Conservation (phyloP, 92 coral and sea anemone species). For the Paragorgia papillata region DNA sequence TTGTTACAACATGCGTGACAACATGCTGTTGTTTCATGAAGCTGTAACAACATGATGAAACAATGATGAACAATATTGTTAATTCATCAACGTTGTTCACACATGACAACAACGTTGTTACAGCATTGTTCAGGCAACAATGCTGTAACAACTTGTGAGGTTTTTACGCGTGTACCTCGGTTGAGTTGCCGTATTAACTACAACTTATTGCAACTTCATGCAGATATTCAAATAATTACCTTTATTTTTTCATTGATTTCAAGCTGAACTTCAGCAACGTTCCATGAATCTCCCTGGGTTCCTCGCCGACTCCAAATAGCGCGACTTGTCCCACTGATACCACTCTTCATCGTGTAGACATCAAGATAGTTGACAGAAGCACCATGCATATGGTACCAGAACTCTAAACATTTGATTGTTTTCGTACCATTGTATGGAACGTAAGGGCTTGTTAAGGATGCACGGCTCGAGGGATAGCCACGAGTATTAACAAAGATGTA, state of each 20-base stretch:
- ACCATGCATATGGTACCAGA: constrained; percentile 99
- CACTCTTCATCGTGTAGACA: constrained; percentile 55
- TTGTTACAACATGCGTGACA: too few species aligned
- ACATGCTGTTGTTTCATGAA: too few species aligned
- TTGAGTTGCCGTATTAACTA: too few species aligned
- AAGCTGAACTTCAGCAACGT: constrained; percentile 74
- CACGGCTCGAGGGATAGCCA: constrained; percentile 76
- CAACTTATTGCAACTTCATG: too few species aligned
- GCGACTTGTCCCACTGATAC: constrained; percentile 61
- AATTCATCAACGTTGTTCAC: too few species aligned
- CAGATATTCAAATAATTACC: constrained; percentile 58
- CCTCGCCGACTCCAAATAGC: constrained; percentile 70
- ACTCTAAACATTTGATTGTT: constrained; percentile 72
- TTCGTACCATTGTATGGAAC: constrained; percentile 71
- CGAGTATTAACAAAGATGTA: constrained; percentile 91
- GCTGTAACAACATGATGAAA: too few species aligned
- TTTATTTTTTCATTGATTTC: constrained; percentile 56
- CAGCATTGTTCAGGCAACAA: too few species aligned
- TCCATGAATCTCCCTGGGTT: constrained; percentile 86
- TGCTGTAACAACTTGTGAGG: too few species aligned
- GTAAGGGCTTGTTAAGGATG: constrained; percentile 67
- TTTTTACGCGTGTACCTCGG: too few species aligned
- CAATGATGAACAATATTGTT: too few species aligned
- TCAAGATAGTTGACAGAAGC: constrained; percentile 82
- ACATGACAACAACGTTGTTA: too few species aligned